Base-by-base conservation (phyloP, 2,888 invertebrate species). In the Pachydiplax longipennis region DNA sequence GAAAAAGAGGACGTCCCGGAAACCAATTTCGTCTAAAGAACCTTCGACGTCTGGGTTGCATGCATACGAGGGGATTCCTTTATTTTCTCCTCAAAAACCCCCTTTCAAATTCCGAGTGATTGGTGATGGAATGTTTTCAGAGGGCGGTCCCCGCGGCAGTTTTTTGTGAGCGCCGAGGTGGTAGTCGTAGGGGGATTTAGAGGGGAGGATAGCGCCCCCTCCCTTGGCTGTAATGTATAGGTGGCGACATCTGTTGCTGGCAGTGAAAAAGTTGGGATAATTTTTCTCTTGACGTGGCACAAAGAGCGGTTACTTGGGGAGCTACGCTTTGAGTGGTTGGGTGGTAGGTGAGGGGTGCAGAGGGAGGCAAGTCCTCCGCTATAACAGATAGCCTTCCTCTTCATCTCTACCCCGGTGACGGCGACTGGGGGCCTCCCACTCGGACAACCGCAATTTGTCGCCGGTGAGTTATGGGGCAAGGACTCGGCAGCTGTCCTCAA, bases 251-350 rank as follows among this genome's bases (percentile, higher is more conserved):
- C 87, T 87, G 87, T 87, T 87, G 87, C 87, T 87, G 87, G 87
- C 87, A 87, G 87, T 87, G 87, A 87, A 87, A 87, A 87, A 87
- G 87, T 87, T 87, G 87, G 87, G 87, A 87, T 87, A 87, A 87
- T 87, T 87, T 87, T 87, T 87, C 87, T 87, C 61, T 87, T 87
- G 87, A 87, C 87, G 87, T 61, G 58, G 87, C 87, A 87, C 87
- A 87, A 87, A 87, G 87, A 87, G 87, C 87, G 87, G 87, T 87
- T 87, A 87, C 87, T 87, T 65, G 87, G 87, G 40, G 87, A 61
- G 87, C 83, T 58, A 53, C 61, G 37, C 87, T 87, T 87, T 87
- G 87, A 87, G 87, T 87, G 87, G 87, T 65, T 65, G 87, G 87
- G 87, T 37, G 87, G 35, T 13, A 6, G 40, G 44, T 12, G 82